These are phyloP conservation scores for Venusia cambrica DNA, from an alignment of 2,888 invertebrate genomes.

Conservation along the genomic window DNA sequence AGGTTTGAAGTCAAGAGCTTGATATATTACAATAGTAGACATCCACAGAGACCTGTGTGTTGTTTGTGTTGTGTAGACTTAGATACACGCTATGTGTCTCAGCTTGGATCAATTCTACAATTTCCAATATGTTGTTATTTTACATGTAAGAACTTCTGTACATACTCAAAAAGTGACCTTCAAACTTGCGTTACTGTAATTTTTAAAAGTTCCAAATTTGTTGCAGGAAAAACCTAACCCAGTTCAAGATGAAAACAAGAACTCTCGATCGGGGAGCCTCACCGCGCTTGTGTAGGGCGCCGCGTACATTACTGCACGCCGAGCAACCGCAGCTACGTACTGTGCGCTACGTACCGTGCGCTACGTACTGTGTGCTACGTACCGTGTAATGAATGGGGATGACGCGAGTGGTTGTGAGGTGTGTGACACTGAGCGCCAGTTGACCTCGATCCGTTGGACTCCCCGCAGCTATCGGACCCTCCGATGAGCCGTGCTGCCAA, in stretches of 20 bases:
- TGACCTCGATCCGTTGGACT: constrained; percentile 17
- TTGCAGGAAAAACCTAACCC: constrained; percentile 51
- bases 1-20: no score
- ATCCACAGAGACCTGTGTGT: no score
- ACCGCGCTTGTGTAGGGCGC: constrained; percentile 66
- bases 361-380: constrained; percentile 21
- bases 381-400: no score
- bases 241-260: constrained; percentile 51
- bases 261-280: constrained; percentile 62
- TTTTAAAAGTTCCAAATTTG: no score
- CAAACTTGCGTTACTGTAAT: no score
- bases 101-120: no score
- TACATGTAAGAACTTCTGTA: no score
- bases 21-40: no score
- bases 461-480: constrained; percentile 14
- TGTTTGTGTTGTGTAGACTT: no score
- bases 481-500: constrained; percentile 40
- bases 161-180: no score
- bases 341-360: constrained; percentile 4
- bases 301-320: constrained; percentile 30
- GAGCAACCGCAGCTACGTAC: constrained; percentile 21
- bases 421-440: constrained; percentile 33
- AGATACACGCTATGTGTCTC: no score
- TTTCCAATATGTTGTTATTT: no score
- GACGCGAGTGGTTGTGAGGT: constrained; percentile 37